Evolutionary conservation across 2,113 vertebrate genomes (phyloP), one percentile per base, ranked within the genome.

Genomic region (Pao palembangensis): DNA sequence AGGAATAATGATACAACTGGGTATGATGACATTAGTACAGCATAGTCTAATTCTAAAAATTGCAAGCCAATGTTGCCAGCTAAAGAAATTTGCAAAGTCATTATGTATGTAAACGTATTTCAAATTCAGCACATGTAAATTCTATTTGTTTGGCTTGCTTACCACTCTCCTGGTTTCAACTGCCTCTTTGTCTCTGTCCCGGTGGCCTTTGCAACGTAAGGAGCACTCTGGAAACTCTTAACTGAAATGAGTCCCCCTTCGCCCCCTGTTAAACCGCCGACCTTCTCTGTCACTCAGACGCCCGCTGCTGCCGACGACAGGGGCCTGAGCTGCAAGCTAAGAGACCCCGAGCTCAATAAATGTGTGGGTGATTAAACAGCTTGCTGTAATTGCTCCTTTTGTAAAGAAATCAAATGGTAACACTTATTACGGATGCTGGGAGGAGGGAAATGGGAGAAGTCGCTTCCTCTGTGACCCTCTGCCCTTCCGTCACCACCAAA

Each of bases 371-470:
- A 89, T 90, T 91, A 87, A 88, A 88, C 84, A 87, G 84, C 79
- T 82, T 84, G 78, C 75, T 71, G 80, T 89, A 90, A 90, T 89
- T 88, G 88, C 83, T 84, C 84, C 81, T 89, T 90, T 88, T 88
- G 86, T 87, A 82, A 68, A 25, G 70, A 67, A 87, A 82, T 82
- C 80, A 87, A 87, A 74, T 61, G 65, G 79, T 83, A 69, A 73
- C 84, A 65, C 74, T 89, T 81, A 86, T 86, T 85, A 79, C 48
- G 12, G 64, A 71, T 63, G 69, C 19, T 11, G 55, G 56, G 41
- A 64, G 67, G 54, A 46, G 51, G 63, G 75, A 66, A 25, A 58
- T 68, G 16, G 48, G 72, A 66, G 71, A 62, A 67, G 67, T 49
- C 43, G 43, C 59, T 75, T 74, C 61, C 73, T 43, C 75, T 18